Evolutionary conservation across 2,888 invertebrate species (phyloP), one percentile per base, ranked within the genome.

Genomic region (Microctonus aethiopoides): DNA sequence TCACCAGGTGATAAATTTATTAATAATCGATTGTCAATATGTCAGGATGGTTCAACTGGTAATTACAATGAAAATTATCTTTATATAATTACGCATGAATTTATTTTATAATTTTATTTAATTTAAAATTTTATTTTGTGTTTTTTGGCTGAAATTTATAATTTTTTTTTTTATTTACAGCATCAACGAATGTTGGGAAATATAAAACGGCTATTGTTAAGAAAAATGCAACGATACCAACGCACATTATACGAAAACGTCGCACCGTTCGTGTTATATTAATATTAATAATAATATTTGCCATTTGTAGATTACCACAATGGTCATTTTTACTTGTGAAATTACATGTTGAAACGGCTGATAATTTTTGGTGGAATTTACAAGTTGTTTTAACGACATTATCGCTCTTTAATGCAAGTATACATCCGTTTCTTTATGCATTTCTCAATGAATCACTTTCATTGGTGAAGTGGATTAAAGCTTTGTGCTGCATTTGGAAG

Each of bases 391-490:
- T 91, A 4, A 88, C 89, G 10, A 79, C 88, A 4, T 77, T 91
- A n/a, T 88, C 89, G 5, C 79, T 90, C 46, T 68, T 88, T 4
- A 90, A 89, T 75, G 89, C 89, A 56, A 88, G 88, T 0, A 70
- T 91, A 26, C 90, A 91, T 86, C 91, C 91, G 0, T 87, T 91
- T 61, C 82, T 91, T 32, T 91, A 91, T 75, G 89, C 90, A 1
- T 91, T 91, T 75, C 82, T 91, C 7, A 88, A 89, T 39, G 89
- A 89, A 77, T 88, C 90, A 3, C 73, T 82, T n/a, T 80, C 80
- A 0, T 62, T 75, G 20, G 64, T 72, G 11, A 16, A 72, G 7
- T 76, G 77, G 75, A 54, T 76, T 0, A 63, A 70, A n/a, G 64
- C 67, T 3, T 67, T 72, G 34, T 74, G 68, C 41, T 39, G 52